phyloP scores from a whole-genome alignment of 2,797 vertebrate genomes.

The Myioborus miniatus region DNA sequence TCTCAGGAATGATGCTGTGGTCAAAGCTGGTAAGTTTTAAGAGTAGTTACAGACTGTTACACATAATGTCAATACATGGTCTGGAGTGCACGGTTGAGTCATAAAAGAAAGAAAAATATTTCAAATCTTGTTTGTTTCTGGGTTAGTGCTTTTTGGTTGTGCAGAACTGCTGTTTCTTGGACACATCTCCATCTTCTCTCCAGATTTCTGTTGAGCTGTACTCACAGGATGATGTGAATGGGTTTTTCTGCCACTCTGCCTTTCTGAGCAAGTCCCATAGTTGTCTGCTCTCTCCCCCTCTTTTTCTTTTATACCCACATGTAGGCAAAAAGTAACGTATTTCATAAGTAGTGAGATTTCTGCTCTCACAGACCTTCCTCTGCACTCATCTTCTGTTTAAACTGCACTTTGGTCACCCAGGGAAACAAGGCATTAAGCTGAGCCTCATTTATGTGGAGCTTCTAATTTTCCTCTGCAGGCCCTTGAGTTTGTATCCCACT shows the following conservation, averaged over 20 bases:
- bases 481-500: not conserved
- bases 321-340: not conserved
- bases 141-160: not conserved
- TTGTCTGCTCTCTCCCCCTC: not conserved
- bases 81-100: not conserved
- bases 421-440: not conserved
- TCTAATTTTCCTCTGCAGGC: not conserved
- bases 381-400: not conserved
- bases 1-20: not conserved
- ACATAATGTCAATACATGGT: rapidly evolving
- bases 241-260: not conserved
- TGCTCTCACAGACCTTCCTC: not conserved
- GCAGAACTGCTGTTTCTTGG: not conserved
- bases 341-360: not conserved
- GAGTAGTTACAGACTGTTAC: not conserved
- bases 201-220: not conserved
- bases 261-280: not conserved
- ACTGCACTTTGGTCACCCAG: not conserved
- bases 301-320: not conserved
- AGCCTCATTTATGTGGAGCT: not conserved
- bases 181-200: not conserved
- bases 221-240: not conserved
- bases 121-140: not conserved
- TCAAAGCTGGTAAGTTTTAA: not conserved
- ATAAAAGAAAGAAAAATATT: not conserved